Evolutionary conservation across 2,888 invertebrate genomes (phyloP), one percentile per base, ranked within the genome.

Genomic region (Molanna angustata): DNA sequence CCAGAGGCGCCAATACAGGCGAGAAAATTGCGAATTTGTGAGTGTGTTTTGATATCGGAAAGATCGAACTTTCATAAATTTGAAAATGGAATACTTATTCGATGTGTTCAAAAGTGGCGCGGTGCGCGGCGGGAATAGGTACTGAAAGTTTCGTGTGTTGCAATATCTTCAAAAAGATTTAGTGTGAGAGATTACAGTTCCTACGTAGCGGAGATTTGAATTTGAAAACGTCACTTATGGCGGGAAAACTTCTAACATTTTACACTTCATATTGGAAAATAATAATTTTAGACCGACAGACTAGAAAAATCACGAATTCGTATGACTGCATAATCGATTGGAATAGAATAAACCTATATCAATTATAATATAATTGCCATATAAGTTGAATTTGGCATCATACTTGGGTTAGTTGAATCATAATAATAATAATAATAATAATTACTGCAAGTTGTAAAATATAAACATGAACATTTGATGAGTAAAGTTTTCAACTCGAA

Each of bases 151-250:
- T 46, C 7, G 20, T 14, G 37, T 17, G 37, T 46, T 33, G 37
- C 21, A 16, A 14, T 35, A 46, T 46, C 37, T 32, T 16, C n/a
- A 37, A 46, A 27, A 46, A 46, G 37, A 37, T 46, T 46, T 21
- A n/a, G 14, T n/a, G 13, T 35, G 27, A 11, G 27, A 27, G 27
- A 27, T 7, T 27, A n/a, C n/a, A n/a, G n/a, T n/a, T n/a, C n/a
- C n/a, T n/a, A 27, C 11, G 33, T 46, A 20, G 46, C 19, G 37
- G 21, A 46, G 37, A 46, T 46, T 17, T 21, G 46, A 46, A 37
- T 46, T 46, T 46, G 46, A 46, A 37, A 22, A 17, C 46, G 37
- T 33, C 37, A 46, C 13, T 46, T 40, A 16, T 20, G 19, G 35
- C 14, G n/a, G 4, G 1, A 33, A 35, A 46, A 46, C 44, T 44